Evolutionary conservation across 2,797 vertebrate genomes (phyloP).

Genomic region (Carapus acus): DNA sequence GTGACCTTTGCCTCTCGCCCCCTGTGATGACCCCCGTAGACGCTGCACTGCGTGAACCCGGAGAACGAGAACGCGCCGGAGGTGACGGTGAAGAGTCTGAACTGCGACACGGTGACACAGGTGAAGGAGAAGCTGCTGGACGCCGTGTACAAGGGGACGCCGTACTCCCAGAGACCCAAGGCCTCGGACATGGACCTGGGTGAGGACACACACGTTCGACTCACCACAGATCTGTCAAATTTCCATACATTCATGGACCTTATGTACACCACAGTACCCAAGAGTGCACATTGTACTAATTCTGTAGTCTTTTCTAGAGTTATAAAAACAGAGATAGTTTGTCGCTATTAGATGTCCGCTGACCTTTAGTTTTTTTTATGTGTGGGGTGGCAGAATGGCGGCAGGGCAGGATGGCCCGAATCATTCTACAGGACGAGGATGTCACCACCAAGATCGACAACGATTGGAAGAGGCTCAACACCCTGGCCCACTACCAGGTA

Average conservation of each 20-base stretch:
- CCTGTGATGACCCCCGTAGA: slow-evolving; percentile 67
- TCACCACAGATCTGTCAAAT: too few relatives aligned
- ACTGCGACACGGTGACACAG: slow-evolving; percentile 96
- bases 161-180: slow-evolving; percentile 96
- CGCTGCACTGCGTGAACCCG: slow-evolving; percentile 96
- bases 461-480: slow-evolving; percentile 98
- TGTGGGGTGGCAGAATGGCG: slow-evolving; percentile 87
- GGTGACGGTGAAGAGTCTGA: slow-evolving; percentile 93
- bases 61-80: slow-evolving; percentile 93
- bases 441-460: slow-evolving; percentile 99
- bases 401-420: slow-evolving; percentile 94
- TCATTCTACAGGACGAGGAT: slow-evolving; percentile 97
- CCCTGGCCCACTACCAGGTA: slow-evolving; percentile 94
- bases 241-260: too few relatives aligned
- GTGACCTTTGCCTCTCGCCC: neutral
- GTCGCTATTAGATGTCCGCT: too few relatives aligned
- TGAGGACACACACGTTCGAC: slow-evolving; percentile 66
- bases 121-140: slow-evolving; percentile 98
- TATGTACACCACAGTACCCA: too few relatives aligned
- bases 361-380: neutral
- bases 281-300: too few relatives aligned
- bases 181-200: slow-evolving; percentile 97
- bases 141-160: slow-evolving; percentile 94
- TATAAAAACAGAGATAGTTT: too few relatives aligned
- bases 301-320: too few relatives aligned